Evolutionary conservation across 2,797 vertebrate genomes (phyloP).

Genomic region (Tragopan temminckii): DNA sequence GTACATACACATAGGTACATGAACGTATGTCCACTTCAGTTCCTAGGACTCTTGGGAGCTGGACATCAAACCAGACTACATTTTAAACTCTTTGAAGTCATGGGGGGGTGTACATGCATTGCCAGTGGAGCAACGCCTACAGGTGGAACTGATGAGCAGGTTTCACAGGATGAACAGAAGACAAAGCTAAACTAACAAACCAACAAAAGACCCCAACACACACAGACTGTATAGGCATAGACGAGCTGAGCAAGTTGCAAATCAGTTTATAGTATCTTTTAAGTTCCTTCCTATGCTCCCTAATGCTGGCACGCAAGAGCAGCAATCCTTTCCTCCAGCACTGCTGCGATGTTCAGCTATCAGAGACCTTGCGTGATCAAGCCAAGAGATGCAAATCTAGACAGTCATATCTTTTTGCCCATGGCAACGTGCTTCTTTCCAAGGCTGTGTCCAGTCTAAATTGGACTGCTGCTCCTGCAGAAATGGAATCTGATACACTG

Average conservation of each 20-base stretch:
- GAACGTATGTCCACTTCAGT: background rate
- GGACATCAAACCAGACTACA: background rate
- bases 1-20: background rate
- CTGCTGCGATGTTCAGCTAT: fast-evolving
- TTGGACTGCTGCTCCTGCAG: background rate
- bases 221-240: background rate
- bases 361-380: background rate
- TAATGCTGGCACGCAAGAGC: fast-evolving
- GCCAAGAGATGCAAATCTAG: background rate
- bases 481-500: background rate
- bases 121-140: background rate
- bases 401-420: background rate
- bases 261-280: background rate
- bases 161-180: background rate
- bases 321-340: background rate
- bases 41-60: fast-evolving
- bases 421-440: background rate
- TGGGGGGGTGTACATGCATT: fast-evolving
- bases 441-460: background rate
- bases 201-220: background rate
- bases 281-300: background rate
- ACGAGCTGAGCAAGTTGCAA: background rate
- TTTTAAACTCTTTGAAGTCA: background rate
- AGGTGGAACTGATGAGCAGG: fast-evolving
- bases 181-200: background rate